Percentiles rank a stretch among this genome's conserved stretches.
Conservation (phyloP, 2,113 vertebrate species). For the Hydrochoerus hydrochaeris region DNA sequence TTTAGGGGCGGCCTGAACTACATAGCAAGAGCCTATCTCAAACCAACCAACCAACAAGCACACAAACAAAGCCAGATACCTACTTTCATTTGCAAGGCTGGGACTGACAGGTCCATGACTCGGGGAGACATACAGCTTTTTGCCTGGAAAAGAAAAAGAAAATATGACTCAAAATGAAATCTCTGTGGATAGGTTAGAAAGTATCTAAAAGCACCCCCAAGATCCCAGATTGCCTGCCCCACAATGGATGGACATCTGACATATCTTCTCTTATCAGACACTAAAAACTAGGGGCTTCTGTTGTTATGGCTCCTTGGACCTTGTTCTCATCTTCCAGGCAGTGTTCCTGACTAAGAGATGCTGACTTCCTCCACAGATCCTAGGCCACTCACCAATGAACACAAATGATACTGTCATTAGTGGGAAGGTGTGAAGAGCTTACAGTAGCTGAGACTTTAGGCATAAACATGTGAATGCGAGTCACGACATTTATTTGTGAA, state of each 20-base stretch:
- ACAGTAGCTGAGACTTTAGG: not conserved
- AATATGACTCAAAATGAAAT: conserved; percentile 10
- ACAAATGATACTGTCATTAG: not conserved
- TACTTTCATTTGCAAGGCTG: conserved; percentile 64
- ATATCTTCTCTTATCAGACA: conserved; percentile 57
- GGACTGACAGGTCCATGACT: not conserved
- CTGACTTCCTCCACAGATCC: not conserved
- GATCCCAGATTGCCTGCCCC: not conserved
- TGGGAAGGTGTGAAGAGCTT: not conserved
- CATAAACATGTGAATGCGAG: not conserved
- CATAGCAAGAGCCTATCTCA: not conserved
- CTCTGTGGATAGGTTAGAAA: not conserved
- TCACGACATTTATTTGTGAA: not conserved
- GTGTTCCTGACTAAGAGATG: not conserved
- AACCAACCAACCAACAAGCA: not conserved
- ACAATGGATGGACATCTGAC: not conserved
- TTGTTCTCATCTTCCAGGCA: not conserved
- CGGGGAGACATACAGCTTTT: conserved; percentile 34
- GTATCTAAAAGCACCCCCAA: not conserved
- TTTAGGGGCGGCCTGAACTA: not conserved
- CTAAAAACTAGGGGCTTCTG: conserved; percentile 19
- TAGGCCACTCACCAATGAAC: not conserved
- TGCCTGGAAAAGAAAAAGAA: conserved; percentile 67
- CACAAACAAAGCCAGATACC: conserved; percentile 21
- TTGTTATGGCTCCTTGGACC: not conserved